A percentile compares a stretch with the other conserved stretches of the same genome.
phyloP scores from a whole-genome alignment of 2,888 invertebrate genomes.

The Heliothis peltigera region DNA sequence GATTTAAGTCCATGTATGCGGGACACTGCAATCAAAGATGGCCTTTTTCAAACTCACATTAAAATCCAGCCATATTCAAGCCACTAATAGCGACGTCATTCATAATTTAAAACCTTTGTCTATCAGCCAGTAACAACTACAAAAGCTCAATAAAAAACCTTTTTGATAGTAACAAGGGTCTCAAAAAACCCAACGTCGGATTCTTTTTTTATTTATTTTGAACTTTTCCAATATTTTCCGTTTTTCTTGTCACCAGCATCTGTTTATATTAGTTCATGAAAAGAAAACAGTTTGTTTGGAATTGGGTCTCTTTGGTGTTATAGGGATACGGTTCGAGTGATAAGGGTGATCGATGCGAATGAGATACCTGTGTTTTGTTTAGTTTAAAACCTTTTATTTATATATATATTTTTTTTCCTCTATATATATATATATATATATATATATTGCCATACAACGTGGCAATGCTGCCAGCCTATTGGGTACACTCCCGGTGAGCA shows the following conservation, averaged over 20 bases:
- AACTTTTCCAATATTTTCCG: conserved; percentile 77
- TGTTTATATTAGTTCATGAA: conserved; percentile 65
- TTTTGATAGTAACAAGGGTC: conserved; percentile 49
- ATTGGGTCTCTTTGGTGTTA: conserved; percentile 36
- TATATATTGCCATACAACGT: too few species aligned
- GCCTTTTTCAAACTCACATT: background rate
- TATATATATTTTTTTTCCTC: too few species aligned
- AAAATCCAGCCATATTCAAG: conserved; percentile 17
- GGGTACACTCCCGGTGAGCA: too few species aligned
- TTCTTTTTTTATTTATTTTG: conserved; percentile 69
- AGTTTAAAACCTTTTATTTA: too few species aligned
- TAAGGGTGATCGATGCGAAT: conserved; percentile 34
- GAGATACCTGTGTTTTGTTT: background rate
- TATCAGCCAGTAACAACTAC: conserved; percentile 31
- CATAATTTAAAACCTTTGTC: conserved; percentile 53
- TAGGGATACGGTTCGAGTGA: conserved; percentile 23
- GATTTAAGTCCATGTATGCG: background rate
- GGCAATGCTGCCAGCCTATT: too few species aligned
- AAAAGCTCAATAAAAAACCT: conserved; percentile 52
- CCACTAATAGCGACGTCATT: conserved; percentile 46
- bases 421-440: too few species aligned
- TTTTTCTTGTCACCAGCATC: conserved; percentile 69
- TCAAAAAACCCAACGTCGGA: conserved; percentile 17
- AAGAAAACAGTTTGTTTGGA: conserved; percentile 49
- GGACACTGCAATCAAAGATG: background rate